phyloP scores from a whole-genome alignment of 1,140 invertebrate species.

The Riptortus pedestris region DNA sequence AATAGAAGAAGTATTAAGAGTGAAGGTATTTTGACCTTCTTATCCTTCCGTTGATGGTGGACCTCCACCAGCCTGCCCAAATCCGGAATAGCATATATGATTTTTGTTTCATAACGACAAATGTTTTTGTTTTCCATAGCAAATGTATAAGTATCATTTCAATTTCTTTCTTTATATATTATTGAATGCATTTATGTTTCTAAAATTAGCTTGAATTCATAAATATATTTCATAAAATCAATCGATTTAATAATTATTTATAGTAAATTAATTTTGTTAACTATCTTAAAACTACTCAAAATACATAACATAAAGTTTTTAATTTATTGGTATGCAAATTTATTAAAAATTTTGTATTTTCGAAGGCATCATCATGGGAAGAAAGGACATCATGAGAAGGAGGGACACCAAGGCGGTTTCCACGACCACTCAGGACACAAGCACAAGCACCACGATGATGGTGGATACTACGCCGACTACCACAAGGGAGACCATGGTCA shows the following conservation, averaged over 20 bases:
- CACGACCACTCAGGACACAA: conserved; percentile 51
- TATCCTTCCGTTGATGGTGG: no score
- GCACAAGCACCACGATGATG: conserved; percentile 51
- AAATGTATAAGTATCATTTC: no score
- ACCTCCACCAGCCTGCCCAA: no score
- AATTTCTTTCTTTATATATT: background rate
- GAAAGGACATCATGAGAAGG: conserved; percentile 55
- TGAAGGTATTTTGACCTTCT: no score
- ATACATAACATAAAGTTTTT: background rate
- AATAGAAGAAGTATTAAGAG: no score
- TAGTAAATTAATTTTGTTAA: background rate
- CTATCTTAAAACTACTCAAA: background rate
- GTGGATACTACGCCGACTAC: conserved; percentile 35
- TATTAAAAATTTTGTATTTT: no score
- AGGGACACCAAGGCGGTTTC: conserved; percentile 52
- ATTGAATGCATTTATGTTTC: background rate
- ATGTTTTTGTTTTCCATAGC: no score
- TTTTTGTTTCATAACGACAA: no score
- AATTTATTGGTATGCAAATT: background rate
- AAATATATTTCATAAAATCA: background rate
- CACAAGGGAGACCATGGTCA: conserved; percentile 50
- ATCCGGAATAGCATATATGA: no score
- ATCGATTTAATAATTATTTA: conserved; percentile 35
- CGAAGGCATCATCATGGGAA: conserved; percentile 33
- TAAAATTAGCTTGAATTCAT: background rate